phyloP scores from a whole-genome alignment of 1,140 invertebrate genomes.

The Calliopsis andreniformis region DNA sequence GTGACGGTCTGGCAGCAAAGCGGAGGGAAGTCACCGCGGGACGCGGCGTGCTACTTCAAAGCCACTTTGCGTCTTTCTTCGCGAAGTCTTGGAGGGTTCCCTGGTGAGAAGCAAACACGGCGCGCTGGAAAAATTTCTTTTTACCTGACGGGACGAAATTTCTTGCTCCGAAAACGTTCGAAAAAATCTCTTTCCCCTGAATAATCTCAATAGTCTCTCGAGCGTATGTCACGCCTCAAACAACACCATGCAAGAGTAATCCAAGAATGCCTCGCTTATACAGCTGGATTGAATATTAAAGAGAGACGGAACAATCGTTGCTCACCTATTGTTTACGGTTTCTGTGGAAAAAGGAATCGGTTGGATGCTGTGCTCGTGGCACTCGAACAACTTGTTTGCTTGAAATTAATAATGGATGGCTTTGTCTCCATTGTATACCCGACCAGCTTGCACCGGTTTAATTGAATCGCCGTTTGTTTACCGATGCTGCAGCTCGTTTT shows the following conservation, averaged over 20 bases:
- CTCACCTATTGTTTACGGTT: too few relatives aligned
- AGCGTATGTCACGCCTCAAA: too few relatives aligned
- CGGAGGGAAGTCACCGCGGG: constrained; percentile 11
- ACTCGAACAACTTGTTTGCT: too few relatives aligned
- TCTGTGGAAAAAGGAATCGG: too few relatives aligned
- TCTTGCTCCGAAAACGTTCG: neutral
- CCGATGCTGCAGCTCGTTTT: neutral
- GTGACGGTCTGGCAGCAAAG: constrained; percentile 40
- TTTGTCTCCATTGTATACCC: neutral
- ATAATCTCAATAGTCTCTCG: too few relatives aligned
- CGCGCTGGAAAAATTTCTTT: constrained; percentile 13
- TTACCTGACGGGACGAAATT: neutral
- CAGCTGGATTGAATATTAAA: too few relatives aligned
- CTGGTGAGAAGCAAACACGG: constrained; percentile 2
- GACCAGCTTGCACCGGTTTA: neutral
- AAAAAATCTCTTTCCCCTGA: too few relatives aligned
- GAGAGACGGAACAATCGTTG: too few relatives aligned
- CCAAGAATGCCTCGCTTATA: too few relatives aligned
- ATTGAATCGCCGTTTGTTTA: constrained; percentile 3
- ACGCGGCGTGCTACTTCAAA: constrained; percentile 47
- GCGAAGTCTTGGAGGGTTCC: neutral
- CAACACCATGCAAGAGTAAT: too few relatives aligned
- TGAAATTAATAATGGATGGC: neutral
- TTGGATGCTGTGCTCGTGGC: too few relatives aligned
- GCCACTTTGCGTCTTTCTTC: constrained; percentile 52